Evolutionary conservation across 2,797 vertebrate species (phyloP).

Genomic region (Valencia hispanica): DNA sequence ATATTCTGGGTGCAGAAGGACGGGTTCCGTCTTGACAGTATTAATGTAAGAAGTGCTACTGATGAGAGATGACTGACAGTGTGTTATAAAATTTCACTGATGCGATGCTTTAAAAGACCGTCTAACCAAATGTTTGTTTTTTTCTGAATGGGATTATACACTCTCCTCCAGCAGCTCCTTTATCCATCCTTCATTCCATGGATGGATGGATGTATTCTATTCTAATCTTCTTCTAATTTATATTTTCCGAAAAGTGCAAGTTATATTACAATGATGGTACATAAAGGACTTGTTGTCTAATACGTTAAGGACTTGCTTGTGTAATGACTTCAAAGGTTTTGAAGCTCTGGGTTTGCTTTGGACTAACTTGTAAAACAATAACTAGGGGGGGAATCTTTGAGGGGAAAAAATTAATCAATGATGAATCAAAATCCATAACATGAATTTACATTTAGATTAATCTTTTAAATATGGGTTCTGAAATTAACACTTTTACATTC

Average conservation of each 20-base stretch:
- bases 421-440: not conserved
- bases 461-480: not conserved
- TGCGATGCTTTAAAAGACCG: not conserved
- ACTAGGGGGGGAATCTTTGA: not conserved
- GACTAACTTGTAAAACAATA: not conserved
- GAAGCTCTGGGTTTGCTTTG: not conserved
- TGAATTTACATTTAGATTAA: not conserved
- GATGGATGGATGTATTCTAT: too few relatives aligned
- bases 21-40: not conserved
- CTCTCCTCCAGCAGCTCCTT: not conserved
- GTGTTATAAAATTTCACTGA: not conserved
- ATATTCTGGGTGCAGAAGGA: not conserved
- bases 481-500: not conserved
- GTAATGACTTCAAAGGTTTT: not conserved
- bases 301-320: not conserved
- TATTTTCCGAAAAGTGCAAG: not conserved
- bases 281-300: not conserved
- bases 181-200: too few relatives aligned
- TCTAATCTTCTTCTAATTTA: too few relatives aligned
- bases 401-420: not conserved
- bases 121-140: not conserved
- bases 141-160: not conserved
- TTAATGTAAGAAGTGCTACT: not conserved
- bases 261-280: not conserved
- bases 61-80: not conserved